Conservation (phyloP, 2,888 invertebrate species). For the Gymnosoma rotundatum region DNA sequence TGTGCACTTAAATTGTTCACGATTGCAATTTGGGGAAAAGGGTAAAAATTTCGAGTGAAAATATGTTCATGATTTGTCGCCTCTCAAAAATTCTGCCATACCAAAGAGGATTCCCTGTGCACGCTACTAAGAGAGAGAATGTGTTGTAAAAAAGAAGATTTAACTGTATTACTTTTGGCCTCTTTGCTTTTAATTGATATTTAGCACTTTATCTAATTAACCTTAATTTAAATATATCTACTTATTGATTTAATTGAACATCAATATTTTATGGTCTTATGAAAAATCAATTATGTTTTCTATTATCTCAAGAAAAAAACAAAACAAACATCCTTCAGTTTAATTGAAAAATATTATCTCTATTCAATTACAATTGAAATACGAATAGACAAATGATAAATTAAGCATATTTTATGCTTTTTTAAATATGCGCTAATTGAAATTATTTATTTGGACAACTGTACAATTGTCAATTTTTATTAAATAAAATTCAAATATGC, state of each 20-base stretch:
- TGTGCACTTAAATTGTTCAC: no score
- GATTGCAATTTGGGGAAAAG: no score
- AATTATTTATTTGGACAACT: conserved; percentile 38
- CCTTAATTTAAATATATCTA: conserved; percentile 21
- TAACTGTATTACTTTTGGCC: no score
- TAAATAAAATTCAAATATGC: conserved; percentile 26
- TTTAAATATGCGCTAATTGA: conserved; percentile 36
- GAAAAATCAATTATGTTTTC: conserved; percentile 21
- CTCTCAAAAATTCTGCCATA: no score
- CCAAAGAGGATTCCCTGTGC: no score
- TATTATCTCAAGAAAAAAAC: background rate
- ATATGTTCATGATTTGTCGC: no score
- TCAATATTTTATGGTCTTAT: conserved; percentile 3
- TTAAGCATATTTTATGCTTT: conserved; percentile 26
- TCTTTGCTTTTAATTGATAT: background rate
- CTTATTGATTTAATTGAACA: conserved; percentile 7
- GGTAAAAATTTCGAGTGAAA: no score
- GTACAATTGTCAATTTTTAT: conserved; percentile 48
- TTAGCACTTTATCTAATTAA: conserved; percentile 11
- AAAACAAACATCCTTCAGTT: conserved; percentile 29
- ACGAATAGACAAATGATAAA: conserved; percentile 18
- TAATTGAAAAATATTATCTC: conserved; percentile 28
- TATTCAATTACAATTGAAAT: conserved; percentile 20
- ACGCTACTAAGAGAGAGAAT: no score
- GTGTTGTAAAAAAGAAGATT: no score